Evolutionary conservation across 2,888 invertebrate genomes (phyloP).

Genomic region (Noctua janthe): DNA sequence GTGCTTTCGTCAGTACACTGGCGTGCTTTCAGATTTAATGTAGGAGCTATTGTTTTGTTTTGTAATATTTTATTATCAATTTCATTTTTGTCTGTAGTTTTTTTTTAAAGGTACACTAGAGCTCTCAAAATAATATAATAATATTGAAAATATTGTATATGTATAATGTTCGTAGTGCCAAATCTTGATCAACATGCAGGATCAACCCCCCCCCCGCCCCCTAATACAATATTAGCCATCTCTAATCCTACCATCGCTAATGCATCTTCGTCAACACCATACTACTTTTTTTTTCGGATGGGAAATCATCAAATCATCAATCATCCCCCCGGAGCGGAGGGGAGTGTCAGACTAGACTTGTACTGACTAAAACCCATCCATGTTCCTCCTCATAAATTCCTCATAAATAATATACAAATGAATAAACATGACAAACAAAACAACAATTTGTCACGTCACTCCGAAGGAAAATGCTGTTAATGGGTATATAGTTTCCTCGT

Average conservation of each 20-base stretch:
- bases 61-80: not conserved
- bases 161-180: not conserved
- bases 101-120: too few species aligned
- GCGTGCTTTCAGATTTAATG: slow-evolving; percentile 44
- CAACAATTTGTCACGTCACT: slow-evolving; percentile 36
- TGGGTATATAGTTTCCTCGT: slow-evolving; percentile 45
- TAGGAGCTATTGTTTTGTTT: slow-evolving; percentile 50
- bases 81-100: not conserved
- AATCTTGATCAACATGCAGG: not conserved
- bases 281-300: not conserved
- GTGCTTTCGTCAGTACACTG: slow-evolving; percentile 76
- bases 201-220: not conserved
- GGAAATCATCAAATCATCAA: too few species aligned
- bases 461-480: slow-evolving; percentile 36
- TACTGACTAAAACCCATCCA: too few species aligned
- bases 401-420: slow-evolving; percentile 35
- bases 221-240: not conserved
- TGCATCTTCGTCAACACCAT: not conserved
- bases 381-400: not conserved
- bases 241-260: not conserved
- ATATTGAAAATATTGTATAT: not conserved
- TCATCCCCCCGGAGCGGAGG: too few species aligned
- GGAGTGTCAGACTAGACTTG: too few species aligned
- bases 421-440: slow-evolving; percentile 51
- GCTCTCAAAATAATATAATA: not conserved